Conservation (phyloP, 1,140 invertebrate species). For the Gonioctena quinquepunctata region DNA sequence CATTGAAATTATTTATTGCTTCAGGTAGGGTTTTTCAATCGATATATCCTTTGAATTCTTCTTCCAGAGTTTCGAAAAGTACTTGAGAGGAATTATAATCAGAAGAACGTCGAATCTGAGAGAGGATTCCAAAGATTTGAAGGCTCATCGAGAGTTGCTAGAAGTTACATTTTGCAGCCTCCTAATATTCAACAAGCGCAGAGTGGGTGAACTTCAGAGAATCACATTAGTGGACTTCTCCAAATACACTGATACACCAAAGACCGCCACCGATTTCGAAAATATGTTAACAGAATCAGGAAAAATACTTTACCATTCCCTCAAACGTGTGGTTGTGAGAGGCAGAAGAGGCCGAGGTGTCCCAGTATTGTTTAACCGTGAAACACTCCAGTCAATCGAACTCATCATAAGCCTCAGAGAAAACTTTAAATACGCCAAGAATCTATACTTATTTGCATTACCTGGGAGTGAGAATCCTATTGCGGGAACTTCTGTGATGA, state of each 20-base stretch:
- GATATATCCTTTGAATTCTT: too few species aligned
- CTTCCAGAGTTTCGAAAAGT: too few species aligned
- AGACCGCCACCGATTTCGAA: slow-evolving; percentile 28
- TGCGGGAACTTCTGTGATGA: too few species aligned
- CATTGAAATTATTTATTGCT: too few species aligned
- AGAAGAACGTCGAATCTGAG: too few species aligned
- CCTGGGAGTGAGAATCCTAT: too few species aligned
- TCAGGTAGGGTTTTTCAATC: too few species aligned
- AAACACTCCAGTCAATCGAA: slow-evolving; percentile 25
- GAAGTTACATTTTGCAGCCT: slow-evolving; percentile 25
- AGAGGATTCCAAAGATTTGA: too few species aligned
- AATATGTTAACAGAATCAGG: slow-evolving; percentile 8
- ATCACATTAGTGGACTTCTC: slow-evolving; percentile 14
- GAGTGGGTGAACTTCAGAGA: slow-evolving; percentile 31
- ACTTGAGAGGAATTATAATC: too few species aligned
- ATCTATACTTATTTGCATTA: slow-evolving; percentile 42
- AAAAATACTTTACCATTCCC: slow-evolving; percentile 29
- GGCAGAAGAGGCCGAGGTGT: slow-evolving; percentile 33
- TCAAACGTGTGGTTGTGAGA: slow-evolving; percentile 27
- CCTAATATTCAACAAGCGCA: slow-evolving; percentile 27
- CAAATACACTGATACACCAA: slow-evolving; percentile 6
- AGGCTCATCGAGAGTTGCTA: too few species aligned
- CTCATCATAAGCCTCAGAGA: slow-evolving; percentile 22
- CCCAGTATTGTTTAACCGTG: slow-evolving; percentile 32
- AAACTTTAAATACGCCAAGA: slow-evolving; percentile 34